Percentiles rank a stretch among this genome's conserved stretches.
Evolutionary conservation across 2,113 vertebrate species (phyloP).

Genomic region (Saccopteryx leptura): DNA sequence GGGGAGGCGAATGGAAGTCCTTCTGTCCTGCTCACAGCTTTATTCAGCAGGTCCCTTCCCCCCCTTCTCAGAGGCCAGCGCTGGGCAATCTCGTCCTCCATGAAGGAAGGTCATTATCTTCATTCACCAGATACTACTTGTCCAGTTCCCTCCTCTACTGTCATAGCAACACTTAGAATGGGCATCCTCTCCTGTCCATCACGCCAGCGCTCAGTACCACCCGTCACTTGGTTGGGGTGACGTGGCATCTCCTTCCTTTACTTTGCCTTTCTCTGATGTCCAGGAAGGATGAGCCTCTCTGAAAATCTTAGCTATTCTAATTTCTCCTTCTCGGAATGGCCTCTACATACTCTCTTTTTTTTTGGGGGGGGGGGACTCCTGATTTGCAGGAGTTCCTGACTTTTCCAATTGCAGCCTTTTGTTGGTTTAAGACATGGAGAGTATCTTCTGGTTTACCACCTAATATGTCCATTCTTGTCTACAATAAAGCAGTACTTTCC

Average conservation of each 20-base stretch:
- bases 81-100: background rate
- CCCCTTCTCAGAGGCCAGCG: background rate
- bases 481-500: slow-evolving; percentile 6
- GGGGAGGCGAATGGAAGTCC: background rate
- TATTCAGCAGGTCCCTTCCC: background rate
- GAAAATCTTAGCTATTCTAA: background rate
- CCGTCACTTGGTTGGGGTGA: background rate
- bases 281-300: too few species aligned
- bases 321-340: background rate
- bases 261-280: background rate
- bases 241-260: background rate
- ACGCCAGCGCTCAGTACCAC: background rate
- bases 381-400: too few species aligned
- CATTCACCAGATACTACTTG: background rate
- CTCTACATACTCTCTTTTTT: background rate
- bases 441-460: too few species aligned
- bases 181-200: background rate
- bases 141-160: background rate
- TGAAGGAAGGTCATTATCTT: background rate
- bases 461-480: too few species aligned
- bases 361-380: too few species aligned
- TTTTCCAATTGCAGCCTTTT: too few species aligned
- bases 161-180: background rate
- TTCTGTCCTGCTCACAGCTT: background rate
- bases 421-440: too few species aligned